Percentiles rank a stretch among this genome's conserved stretches.
Evolutionary conservation across 2,113 vertebrate species (phyloP).

Genomic region (Columba livia): DNA sequence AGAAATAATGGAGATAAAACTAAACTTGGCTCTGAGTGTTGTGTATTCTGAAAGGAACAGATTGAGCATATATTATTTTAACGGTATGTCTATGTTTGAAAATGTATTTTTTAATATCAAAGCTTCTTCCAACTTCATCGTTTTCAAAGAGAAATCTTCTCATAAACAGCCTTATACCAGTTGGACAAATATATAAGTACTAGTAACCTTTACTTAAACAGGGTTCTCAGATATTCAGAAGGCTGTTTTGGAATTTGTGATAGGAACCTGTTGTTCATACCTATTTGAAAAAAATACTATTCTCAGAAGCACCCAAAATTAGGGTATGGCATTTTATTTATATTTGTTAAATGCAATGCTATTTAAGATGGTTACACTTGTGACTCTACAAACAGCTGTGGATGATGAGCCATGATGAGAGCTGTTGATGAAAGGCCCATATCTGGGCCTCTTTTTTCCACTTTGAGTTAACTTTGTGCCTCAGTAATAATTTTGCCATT

Average conservation of each 20-base stretch:
- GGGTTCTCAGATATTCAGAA: slow-evolving; percentile 8
- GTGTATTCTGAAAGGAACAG: not conserved
- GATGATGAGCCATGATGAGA: not conserved
- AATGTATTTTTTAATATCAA: not conserved
- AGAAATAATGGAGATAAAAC: not conserved
- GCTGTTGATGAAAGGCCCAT: not conserved
- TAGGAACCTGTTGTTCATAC: not conserved
- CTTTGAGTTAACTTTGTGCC: not conserved
- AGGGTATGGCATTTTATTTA: not conserved
- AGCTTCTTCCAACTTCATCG: not conserved
- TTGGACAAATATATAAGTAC: not conserved
- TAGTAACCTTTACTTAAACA: slow-evolving; percentile 22
- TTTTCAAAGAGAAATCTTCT: not conserved
- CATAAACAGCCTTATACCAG: not conserved
- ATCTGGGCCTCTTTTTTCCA: not conserved
- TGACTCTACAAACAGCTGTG: not conserved
- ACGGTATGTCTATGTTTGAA: not conserved
- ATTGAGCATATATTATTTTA: not conserved
- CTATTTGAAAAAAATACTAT: not conserved
- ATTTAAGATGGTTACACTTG: not conserved
- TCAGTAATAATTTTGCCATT: not conserved
- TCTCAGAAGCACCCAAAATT: not conserved
- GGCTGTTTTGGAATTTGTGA: slow-evolving; percentile 19
- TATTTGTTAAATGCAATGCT: not conserved
- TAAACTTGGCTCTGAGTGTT: not conserved